Percentiles rank a stretch among this genome's conserved stretches.
Conservation (phyloP, 2,888 invertebrate genomes). For the Pocota personata region DNA sequence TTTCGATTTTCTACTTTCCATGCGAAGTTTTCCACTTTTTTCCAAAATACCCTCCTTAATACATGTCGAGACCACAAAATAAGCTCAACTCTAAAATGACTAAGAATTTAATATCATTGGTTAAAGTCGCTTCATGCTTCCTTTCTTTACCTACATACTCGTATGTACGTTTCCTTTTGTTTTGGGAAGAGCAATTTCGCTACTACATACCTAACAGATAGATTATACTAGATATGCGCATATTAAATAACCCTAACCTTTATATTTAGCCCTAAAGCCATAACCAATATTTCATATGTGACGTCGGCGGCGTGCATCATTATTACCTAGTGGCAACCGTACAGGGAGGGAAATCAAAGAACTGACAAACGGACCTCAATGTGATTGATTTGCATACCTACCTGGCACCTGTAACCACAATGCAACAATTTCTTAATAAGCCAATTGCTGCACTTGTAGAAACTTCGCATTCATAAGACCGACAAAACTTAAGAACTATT, state of each 20-base stretch:
- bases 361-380: slow-evolving; percentile 32
- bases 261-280: slow-evolving; percentile 32
- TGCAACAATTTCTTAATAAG: slow-evolving; percentile 56
- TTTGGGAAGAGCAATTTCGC: slow-evolving; percentile 28
- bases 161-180: not conserved
- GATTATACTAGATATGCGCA: slow-evolving; percentile 36
- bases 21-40: too few species aligned
- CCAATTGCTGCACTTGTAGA: slow-evolving; percentile 26
- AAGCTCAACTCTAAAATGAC: too few species aligned
- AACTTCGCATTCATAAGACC: slow-evolving; percentile 26
- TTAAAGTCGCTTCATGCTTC: too few species aligned
- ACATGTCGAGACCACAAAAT: too few species aligned
- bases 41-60: too few species aligned
- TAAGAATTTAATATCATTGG: too few species aligned
- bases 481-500: slow-evolving; percentile 48
- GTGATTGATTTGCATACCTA: slow-evolving; percentile 68
- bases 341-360: slow-evolving; percentile 29
- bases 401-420: slow-evolving; percentile 53
- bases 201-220: not conserved
- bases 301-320: slow-evolving; percentile 25
- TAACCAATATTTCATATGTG: slow-evolving; percentile 31
- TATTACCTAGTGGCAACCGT: slow-evolving; percentile 17
- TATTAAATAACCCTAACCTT: slow-evolving; percentile 35
- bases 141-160: too few species aligned
- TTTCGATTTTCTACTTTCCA: too few species aligned